Conservation (phyloP, 2,888 invertebrate genomes). For the Drosophila nr. perissopoda region DNA sequence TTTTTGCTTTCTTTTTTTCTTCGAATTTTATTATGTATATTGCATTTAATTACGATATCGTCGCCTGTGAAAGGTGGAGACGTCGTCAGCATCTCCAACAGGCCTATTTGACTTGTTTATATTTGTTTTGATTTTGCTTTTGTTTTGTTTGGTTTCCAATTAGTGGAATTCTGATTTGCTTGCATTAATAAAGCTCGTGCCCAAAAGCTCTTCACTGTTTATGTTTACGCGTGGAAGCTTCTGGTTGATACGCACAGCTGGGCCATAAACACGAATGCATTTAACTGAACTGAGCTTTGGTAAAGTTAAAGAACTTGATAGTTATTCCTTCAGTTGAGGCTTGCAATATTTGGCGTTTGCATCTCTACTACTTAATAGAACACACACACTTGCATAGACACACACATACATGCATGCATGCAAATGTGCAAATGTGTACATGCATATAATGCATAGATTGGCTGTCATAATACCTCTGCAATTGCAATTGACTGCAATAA, state of each 20-base stretch:
- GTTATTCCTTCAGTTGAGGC: constrained; percentile 13
- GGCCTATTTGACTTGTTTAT: neutral
- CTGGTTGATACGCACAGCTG: constrained; percentile 32
- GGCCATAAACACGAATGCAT: neutral
- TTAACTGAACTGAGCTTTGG: constrained; percentile 3
- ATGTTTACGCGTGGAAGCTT: constrained; percentile 43
- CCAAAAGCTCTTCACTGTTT: constrained; percentile 35
- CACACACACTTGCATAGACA: constrained; percentile 9
- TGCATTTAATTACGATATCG: constrained; percentile 1
- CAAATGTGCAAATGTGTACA: neutral
- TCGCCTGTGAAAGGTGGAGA: neutral
- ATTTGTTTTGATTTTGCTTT: constrained; percentile 12
- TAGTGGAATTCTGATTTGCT: constrained; percentile 8
- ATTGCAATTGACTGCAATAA: constrained; percentile 62
- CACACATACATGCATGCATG: neutral
- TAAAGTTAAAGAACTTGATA: neutral
- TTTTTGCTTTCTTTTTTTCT: constrained; percentile 8
- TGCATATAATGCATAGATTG: constrained; percentile 22
- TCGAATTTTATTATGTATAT: neutral
- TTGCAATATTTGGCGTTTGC: constrained; percentile 22
- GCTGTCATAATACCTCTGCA: constrained; percentile 54
- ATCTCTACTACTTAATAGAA: constrained; percentile 18
- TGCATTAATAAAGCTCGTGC: constrained; percentile 16
- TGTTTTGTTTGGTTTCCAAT: constrained; percentile 26
- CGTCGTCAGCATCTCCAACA: neutral